Percentiles rank a stretch among this genome's conserved stretches.
Evolutionary conservation across 1,140 invertebrate genomes (phyloP).

Genomic region (Danaus plexippus): DNA sequence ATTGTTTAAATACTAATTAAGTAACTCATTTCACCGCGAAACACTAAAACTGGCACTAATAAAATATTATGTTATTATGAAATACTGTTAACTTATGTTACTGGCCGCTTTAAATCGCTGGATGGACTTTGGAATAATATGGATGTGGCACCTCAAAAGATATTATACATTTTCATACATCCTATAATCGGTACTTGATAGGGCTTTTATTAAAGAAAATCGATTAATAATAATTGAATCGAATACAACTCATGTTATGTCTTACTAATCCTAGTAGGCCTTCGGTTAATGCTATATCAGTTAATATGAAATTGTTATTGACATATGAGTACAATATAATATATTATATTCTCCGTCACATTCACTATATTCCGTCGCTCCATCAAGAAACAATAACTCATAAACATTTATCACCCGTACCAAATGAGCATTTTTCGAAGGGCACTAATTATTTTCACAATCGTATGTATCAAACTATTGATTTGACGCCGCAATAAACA

Average conservation of each 20-base stretch:
- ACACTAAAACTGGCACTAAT: conserved; percentile 31
- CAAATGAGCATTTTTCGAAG: conserved; percentile 64
- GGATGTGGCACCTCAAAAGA: conserved; percentile 16
- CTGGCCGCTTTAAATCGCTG: conserved; percentile 25
- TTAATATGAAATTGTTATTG: too few relatives aligned
- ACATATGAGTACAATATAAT: too few relatives aligned
- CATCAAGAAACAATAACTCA: conserved; percentile 60
- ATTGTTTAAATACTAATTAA: conserved; percentile 63
- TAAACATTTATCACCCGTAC: conserved; percentile 66
- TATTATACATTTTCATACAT: background rate
- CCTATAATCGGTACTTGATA: too few relatives aligned
- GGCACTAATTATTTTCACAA: conserved; percentile 66
- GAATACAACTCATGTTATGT: too few relatives aligned
- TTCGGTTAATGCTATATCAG: too few relatives aligned
- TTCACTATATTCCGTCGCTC: conserved; percentile 32
- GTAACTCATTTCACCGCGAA: conserved; percentile 53
- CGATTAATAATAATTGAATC: too few relatives aligned
- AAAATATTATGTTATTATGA: conserved; percentile 59
- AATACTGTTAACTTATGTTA: conserved; percentile 50
- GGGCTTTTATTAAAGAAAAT: too few relatives aligned
- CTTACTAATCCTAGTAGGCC: too few relatives aligned
- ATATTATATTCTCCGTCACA: background rate
- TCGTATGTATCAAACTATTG: conserved; percentile 47
- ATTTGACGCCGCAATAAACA: conserved; percentile 28
- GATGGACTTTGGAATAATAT: conserved; percentile 15